Evolutionary conservation across 2,113 vertebrate species (phyloP).

Genomic region (Tylochromis polylepis): DNA sequence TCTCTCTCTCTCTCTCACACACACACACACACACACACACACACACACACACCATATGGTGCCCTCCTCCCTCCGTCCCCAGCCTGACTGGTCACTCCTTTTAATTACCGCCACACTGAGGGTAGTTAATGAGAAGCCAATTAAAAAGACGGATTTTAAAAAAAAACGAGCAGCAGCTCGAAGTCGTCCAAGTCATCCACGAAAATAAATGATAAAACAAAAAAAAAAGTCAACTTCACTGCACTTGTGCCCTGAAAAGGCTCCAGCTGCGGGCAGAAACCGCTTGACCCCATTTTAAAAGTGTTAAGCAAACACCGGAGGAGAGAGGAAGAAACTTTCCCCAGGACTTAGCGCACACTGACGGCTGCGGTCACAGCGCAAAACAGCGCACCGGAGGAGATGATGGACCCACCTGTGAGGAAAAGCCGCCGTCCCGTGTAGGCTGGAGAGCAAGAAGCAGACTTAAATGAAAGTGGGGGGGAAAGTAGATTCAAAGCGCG

Average conservation of each 20-base stretch:
- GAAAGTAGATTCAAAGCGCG: background rate
- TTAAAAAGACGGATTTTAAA: background rate
- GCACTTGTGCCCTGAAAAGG: background rate
- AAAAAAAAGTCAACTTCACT: background rate
- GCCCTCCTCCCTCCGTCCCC: background rate
- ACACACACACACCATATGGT: conserved; percentile 23
- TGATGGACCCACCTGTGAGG: conserved; percentile 18
- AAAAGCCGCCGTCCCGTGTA: background rate
- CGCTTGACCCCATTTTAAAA: background rate
- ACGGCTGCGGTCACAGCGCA: background rate
- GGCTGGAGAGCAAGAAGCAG: background rate
- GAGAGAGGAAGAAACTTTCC: background rate
- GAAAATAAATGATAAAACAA: background rate
- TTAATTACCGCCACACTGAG: conserved; percentile 17
- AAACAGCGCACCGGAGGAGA: background rate
- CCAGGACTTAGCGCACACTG: background rate
- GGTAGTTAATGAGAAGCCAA: conserved; percentile 3
- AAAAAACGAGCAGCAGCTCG: background rate
- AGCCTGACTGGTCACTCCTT: conserved; percentile 7
- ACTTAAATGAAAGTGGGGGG: background rate
- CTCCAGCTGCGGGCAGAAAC: background rate
- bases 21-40: background rate
- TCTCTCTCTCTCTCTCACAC: too few relatives aligned
- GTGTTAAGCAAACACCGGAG: conserved; percentile 9
- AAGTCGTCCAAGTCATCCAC: background rate